A percentile compares a stretch with the other conserved stretches of the same genome.
Evolutionary conservation across 2,113 vertebrate genomes (phyloP).

Genomic region (Engraulis encrasicolus): DNA sequence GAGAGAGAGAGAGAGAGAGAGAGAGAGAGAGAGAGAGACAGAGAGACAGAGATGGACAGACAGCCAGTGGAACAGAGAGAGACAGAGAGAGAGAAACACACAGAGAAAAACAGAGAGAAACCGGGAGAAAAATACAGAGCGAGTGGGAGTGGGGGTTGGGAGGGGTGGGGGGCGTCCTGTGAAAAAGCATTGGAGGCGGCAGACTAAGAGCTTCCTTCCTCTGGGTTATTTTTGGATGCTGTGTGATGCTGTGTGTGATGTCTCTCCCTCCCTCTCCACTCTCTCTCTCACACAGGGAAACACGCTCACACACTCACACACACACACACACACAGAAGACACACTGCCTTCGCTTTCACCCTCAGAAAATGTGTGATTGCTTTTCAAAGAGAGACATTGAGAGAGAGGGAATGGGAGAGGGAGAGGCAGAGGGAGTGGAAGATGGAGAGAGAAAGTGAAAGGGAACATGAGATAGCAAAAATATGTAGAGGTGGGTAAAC

Average conservation of each 20-base stretch:
- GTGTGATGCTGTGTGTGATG: no score
- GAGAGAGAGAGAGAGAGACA: conserved; percentile 4
- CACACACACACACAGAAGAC: neutral
- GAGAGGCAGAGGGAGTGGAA: no score
- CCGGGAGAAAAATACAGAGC: neutral
- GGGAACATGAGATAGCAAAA: conserved; percentile 14
- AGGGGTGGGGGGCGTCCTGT: neutral
- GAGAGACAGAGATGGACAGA: neutral
- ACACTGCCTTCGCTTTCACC: conserved; percentile 4
- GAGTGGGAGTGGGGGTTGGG: neutral
- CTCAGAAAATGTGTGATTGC: conserved; percentile 13
- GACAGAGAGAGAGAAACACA: neutral
- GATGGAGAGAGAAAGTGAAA: conserved; percentile 60
- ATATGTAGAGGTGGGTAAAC: no score
- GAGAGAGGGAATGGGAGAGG: conserved; percentile 56
- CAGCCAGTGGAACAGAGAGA: neutral
- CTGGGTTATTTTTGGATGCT: conserved; percentile 39
- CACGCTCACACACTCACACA: conserved; percentile 27
- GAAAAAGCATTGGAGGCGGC: conserved; percentile 10
- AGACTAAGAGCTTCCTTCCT: conserved; percentile 34
- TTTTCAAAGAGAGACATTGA: conserved; percentile 22
- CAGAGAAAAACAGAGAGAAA: neutral
- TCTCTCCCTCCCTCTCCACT: no score
- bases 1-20: neutral
- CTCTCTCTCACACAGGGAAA: conserved; percentile 25